A percentile compares a stretch with the other conserved stretches of the same genome.
These are phyloP conservation scores for Amia ocellicauda DNA, from an alignment of 2,113 vertebrate species.

Conservation along the genomic window DNA sequence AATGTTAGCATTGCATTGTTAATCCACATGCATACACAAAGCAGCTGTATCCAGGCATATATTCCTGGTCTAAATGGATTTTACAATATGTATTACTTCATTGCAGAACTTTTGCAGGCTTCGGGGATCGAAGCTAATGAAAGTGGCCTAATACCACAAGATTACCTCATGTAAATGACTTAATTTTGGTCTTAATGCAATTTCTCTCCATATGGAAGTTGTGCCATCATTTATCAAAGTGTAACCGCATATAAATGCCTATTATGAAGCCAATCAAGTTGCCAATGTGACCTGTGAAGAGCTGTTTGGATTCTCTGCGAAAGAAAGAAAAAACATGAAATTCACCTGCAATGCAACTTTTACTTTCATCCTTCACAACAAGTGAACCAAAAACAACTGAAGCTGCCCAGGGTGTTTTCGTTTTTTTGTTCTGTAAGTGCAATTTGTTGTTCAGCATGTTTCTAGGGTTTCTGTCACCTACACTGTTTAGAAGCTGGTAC, in stretches of 20 bases:
- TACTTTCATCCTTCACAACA: neutral
- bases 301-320: neutral
- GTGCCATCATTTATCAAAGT: slow-evolving; percentile 27
- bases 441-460: neutral
- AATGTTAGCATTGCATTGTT: slow-evolving; percentile 24
- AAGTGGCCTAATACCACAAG: slow-evolving; percentile 31
- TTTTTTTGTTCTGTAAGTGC: too few species aligned
- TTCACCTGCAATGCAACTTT: neutral
- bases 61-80: slow-evolving; percentile 49
- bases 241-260: neutral
- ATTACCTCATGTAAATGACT: slow-evolving; percentile 40
- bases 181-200: slow-evolving; percentile 36
- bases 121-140: slow-evolving; percentile 44
- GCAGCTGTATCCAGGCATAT: slow-evolving; percentile 33
- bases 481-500: too few species aligned
- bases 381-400: neutral
- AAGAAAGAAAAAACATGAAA: slow-evolving; percentile 1
- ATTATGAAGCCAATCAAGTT: neutral
- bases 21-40: slow-evolving; percentile 9
- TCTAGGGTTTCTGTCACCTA: neutral
- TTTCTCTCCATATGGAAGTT: slow-evolving; percentile 35
- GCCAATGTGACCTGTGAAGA: slow-evolving; percentile 6
- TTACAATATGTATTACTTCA: slow-evolving; percentile 42
- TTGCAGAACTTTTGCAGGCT: slow-evolving; percentile 39
- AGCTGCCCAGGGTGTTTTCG: neutral